Percentiles rank a stretch among this genome's conserved stretches.
Evolutionary conservation across 2,797 vertebrate species (phyloP).

Genomic region (Tokudaia muenninki): DNA sequence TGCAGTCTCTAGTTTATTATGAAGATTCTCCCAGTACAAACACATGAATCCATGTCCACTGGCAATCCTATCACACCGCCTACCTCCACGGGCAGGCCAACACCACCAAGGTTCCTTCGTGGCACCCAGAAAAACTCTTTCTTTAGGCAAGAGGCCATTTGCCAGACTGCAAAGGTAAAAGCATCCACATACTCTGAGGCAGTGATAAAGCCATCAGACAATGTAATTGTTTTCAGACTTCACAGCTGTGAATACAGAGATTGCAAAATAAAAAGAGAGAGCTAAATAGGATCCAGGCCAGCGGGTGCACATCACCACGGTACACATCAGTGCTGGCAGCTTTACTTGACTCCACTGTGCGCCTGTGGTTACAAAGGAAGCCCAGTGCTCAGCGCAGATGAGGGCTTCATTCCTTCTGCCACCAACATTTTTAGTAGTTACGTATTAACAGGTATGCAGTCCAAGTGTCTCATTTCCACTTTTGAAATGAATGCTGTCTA

Average conservation of each 20-base stretch:
- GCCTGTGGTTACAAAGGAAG: neutral
- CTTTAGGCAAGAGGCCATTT: neutral
- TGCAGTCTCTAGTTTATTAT: conserved; percentile 72
- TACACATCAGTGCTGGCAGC: neutral
- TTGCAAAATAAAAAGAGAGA: neutral
- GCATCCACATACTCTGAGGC: neutral
- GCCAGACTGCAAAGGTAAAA: neutral
- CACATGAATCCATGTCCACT: conserved; percentile 48
- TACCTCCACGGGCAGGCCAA: neutral
- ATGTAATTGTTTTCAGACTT: neutral
- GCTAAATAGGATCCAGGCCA: neutral
- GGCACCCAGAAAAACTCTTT: neutral
- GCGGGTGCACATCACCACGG: neutral
- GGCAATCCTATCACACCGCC: neutral
- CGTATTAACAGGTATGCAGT: neutral
- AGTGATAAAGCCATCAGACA: neutral
- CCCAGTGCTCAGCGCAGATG: neutral
- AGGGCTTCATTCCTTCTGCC: neutral
- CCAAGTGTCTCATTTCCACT: conserved; percentile 21
- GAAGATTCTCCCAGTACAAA: conserved; percentile 61
- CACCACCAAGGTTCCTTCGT: neutral
- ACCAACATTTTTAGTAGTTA: neutral
- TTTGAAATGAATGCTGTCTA: neutral
- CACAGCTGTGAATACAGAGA: neutral
- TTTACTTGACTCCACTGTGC: neutral